Conservation (phyloP, 2,113 vertebrate species). For the Leuciscus idus region DNA sequence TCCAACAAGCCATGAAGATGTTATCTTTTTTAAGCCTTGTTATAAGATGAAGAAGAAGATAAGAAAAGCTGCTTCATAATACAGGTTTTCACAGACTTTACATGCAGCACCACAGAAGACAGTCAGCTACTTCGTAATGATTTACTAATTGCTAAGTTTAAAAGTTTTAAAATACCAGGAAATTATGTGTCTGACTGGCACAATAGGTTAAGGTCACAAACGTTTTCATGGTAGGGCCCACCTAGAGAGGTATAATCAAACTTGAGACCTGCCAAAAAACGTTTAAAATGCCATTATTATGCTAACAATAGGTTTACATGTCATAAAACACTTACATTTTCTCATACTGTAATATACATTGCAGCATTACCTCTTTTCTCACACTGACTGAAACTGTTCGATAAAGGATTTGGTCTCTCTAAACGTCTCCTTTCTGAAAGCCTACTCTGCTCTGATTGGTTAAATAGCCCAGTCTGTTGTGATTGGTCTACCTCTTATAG, state of each 20-base stretch:
- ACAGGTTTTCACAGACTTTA: background rate
- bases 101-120: background rate
- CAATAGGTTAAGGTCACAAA: background rate
- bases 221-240: no score
- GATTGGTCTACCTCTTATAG: no score
- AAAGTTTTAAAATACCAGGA: background rate
- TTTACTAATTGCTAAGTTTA: background rate
- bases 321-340: no score
- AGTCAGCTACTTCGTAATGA: background rate
- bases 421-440: no score
- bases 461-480: no score
- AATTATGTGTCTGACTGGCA: background rate
- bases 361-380: no score
- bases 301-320: no score
- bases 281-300: no score
- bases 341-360: no score
- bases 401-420: no score
- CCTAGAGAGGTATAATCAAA: background rate
- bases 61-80: background rate
- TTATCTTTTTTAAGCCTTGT: slow-evolving; percentile 10
- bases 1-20: slow-evolving; percentile 1
- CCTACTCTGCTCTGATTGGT: no score
- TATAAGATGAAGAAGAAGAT: background rate
- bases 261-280: background rate
- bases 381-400: no score